A percentile compares a stretch with the other conserved stretches of the same genome.
These are phyloP conservation scores for Ferrisia virgata DNA, from an alignment of 2,888 invertebrate species.

Conservation along the genomic window DNA sequence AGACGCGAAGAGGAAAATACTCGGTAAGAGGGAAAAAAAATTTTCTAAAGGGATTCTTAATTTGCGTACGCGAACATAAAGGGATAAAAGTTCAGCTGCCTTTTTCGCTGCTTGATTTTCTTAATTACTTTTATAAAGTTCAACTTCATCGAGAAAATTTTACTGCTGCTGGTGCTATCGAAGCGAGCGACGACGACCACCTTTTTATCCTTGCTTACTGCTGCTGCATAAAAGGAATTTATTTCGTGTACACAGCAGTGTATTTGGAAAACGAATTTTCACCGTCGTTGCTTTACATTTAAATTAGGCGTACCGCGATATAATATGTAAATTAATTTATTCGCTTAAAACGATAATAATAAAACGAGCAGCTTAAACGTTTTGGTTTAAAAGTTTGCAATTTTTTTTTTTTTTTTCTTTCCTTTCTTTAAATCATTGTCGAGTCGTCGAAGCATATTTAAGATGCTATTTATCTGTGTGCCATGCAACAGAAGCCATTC, in stretches of 20 bases:
- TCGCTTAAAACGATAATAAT: slow-evolving; percentile 8
- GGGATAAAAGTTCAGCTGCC: slow-evolving; percentile 14
- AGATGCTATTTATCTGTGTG: too few relatives aligned
- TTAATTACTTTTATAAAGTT: slow-evolving; percentile 26
- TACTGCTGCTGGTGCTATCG: background rate
- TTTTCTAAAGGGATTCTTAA: background rate
- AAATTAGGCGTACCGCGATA: slow-evolving; percentile 38
- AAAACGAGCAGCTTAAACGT: slow-evolving; percentile 4
- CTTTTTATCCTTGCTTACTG: too few relatives aligned
- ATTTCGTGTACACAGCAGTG: background rate
- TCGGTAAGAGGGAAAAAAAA: background rate
- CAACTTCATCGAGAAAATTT: background rate
- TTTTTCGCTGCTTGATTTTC: slow-evolving; percentile 10
- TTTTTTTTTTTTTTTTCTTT: background rate
- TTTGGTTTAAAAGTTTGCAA: background rate
- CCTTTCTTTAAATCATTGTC: too few relatives aligned
- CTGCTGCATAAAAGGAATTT: background rate
- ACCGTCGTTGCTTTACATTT: slow-evolving; percentile 31
- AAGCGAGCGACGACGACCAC: background rate
- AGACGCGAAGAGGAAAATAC: background rate
- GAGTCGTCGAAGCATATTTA: too few relatives aligned
- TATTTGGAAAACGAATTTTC: slow-evolving; percentile 1
- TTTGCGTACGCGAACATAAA: slow-evolving; percentile 20
- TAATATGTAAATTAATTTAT: slow-evolving; percentile 37
- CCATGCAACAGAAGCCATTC: too few relatives aligned